These are phyloP conservation scores for Cheumatopsyche charites DNA, from an alignment of 1,140 invertebrate genomes.

Conservation along the genomic window DNA sequence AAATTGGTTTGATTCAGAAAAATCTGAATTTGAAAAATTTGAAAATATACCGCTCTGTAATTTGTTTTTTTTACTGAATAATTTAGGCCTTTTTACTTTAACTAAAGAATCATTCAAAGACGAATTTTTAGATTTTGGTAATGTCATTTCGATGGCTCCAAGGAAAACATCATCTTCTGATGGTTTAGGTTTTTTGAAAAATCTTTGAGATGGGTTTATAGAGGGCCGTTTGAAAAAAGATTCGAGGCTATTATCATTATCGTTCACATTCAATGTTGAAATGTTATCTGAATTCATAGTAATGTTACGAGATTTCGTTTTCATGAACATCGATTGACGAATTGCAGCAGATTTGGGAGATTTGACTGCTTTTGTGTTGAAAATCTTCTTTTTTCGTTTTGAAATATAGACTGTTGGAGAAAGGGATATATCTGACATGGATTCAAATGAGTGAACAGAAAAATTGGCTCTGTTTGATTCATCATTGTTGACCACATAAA, in stretches of 20 bases:
- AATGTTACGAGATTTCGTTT: not conserved
- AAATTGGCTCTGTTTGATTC: constrained; percentile 20
- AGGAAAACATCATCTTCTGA: not conserved
- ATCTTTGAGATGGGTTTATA: not conserved
- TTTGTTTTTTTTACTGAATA: too few species aligned
- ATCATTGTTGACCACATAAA: constrained; percentile 25
- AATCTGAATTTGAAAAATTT: constrained; percentile 33
- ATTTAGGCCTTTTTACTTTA: too few species aligned
- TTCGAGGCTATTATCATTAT: not conserved
- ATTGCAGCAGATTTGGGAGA: not conserved
- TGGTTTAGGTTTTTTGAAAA: not conserved
- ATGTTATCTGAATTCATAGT: not conserved
- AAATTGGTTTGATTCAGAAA: too few species aligned
- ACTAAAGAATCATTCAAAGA: not conserved
- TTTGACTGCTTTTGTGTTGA: constrained; percentile 5
- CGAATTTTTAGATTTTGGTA: not conserved
- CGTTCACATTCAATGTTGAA: not conserved
- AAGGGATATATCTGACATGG: constrained; percentile 28
- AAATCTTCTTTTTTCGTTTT: not conserved
- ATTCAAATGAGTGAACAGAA: constrained; percentile 26
- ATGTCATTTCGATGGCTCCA: not conserved
- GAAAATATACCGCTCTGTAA: too few species aligned
- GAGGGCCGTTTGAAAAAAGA: not conserved
- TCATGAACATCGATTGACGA: not conserved
- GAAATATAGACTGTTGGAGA: constrained; percentile 13